These are phyloP conservation scores for Enteromius mattozi DNA, from an alignment of 2,797 vertebrate species.

Conservation along the genomic window DNA sequence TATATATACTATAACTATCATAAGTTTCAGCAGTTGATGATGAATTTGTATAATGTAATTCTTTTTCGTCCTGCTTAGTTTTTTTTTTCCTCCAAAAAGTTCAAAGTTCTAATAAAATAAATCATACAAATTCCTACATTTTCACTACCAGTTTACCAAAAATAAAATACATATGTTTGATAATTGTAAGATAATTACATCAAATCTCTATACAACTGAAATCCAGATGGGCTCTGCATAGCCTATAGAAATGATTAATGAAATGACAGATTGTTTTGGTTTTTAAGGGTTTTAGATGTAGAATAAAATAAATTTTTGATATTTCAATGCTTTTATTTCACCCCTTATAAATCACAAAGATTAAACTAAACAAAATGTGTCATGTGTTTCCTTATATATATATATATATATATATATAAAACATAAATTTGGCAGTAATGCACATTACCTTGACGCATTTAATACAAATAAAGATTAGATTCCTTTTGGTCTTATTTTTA, in stretches of 20 bases:
- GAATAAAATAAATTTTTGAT: not conserved
- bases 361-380: not conserved
- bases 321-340: not conserved
- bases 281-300: not conserved
- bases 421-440: not conserved
- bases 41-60: not conserved
- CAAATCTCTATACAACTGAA: not conserved
- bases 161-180: not conserved
- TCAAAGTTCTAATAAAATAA: not conserved
- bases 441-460: not conserved
- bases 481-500: not conserved
- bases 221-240: not conserved
- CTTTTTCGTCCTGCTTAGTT: not conserved
- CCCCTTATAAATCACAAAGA: not conserved
- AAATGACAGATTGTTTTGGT: not conserved
- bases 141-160: not conserved
- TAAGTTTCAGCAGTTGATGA: not conserved
- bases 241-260: not conserved
- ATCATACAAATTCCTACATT: not conserved
- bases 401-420: no score
- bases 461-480: not conserved
- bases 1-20: not conserved
- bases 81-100: not conserved
- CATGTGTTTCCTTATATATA: no score
- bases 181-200: not conserved